Evolutionary conservation across 2,113 vertebrate species (phyloP).

Genomic region (Pipra filicauda): DNA sequence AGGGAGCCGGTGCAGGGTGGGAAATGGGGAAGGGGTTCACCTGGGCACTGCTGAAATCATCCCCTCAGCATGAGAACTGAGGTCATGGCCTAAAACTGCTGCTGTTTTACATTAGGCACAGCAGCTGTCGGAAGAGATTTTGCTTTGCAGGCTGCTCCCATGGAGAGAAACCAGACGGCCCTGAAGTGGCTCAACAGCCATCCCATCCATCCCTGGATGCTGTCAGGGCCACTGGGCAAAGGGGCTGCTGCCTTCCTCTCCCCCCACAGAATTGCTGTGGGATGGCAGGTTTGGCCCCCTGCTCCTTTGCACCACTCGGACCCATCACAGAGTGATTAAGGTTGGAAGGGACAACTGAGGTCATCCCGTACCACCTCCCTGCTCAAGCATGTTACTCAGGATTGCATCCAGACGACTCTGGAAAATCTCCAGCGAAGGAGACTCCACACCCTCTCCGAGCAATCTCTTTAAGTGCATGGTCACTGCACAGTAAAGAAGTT

Average conservation of each 20-base stretch:
- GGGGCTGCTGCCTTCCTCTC: background rate
- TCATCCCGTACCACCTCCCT: background rate
- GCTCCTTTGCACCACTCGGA: accelerated
- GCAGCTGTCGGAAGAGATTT: background rate
- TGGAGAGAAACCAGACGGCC: background rate
- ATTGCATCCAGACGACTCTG: background rate
- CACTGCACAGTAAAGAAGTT: background rate
- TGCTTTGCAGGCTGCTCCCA: background rate
- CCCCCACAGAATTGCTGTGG: background rate
- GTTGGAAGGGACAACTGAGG: background rate
- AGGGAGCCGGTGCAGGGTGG: background rate
- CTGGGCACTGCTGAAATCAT: background rate
- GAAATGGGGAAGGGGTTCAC: background rate
- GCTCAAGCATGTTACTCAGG: background rate
- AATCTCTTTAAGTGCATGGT: background rate
- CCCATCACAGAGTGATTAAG: background rate
- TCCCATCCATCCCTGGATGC: background rate
- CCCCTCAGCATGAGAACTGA: background rate
- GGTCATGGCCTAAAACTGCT: background rate
- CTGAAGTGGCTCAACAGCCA: background rate
- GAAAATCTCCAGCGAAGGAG: background rate
- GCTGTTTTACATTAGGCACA: background rate
- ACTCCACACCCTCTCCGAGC: background rate
- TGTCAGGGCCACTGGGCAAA: background rate
- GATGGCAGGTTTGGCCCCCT: background rate